Evolutionary conservation across 2,888 invertebrate species (phyloP).

Genomic region (Dicycla oo): DNA sequence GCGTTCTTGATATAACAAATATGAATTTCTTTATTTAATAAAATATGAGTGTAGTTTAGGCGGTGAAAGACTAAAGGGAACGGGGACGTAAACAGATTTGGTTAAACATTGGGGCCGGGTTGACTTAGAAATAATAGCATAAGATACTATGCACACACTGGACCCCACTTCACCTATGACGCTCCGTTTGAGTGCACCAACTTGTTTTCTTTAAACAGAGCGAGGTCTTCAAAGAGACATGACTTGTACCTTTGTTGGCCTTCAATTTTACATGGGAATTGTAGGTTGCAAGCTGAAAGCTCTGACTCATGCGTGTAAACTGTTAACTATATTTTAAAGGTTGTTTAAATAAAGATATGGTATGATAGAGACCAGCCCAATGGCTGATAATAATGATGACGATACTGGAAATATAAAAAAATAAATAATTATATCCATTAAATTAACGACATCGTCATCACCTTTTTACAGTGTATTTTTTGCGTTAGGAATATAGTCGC

Average conservation of each 20-base stretch:
- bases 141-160: conserved; percentile 85
- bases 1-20: conserved; percentile 68
- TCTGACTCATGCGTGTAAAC: conserved; percentile 39
- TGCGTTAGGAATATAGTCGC: not conserved
- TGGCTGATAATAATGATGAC: conserved; percentile 32
- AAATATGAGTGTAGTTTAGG: conserved; percentile 75
- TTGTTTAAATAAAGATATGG: conserved; percentile 50
- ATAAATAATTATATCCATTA: not conserved
- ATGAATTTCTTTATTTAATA: conserved; percentile 72
- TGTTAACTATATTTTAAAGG: conserved; percentile 45
- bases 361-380: conserved; percentile 24
- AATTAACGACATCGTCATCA: not conserved
- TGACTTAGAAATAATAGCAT: conserved; percentile 89
- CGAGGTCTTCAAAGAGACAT: conserved; percentile 73
- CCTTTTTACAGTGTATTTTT: not conserved
- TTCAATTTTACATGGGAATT: conserved; percentile 67
- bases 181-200: conserved; percentile 84
- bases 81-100: conserved; percentile 85
- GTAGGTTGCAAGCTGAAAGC: conserved; percentile 60
- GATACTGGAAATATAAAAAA: conserved; percentile 7
- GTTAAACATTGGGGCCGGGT: conserved; percentile 85
- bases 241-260: conserved; percentile 68
- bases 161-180: conserved; percentile 84
- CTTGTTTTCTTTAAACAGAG: conserved; percentile 88
- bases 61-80: conserved; percentile 87